Base-by-base conservation (phyloP, 2,113 vertebrate species). In the Colaptes auratus region DNA sequence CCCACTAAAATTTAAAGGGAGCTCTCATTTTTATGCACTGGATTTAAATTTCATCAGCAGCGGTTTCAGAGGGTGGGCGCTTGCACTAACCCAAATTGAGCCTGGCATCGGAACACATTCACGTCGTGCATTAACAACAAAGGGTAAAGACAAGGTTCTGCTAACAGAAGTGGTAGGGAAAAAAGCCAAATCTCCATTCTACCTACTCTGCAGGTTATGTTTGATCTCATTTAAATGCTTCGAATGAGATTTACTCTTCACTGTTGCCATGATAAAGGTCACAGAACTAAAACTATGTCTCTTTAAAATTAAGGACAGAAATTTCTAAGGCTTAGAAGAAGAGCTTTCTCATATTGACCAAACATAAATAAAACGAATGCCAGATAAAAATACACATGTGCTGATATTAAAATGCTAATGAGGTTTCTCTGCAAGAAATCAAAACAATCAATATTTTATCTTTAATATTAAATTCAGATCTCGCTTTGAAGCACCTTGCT, bases 211-310 rank as follows among this genome's bases (percentile, higher is more conserved):
- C 91, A 95, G 90, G 87, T 95, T 92, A 85, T 65, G 60, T 95
- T 94, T 96, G 89, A 97, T 96, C 88, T 80, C 89, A 89, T 97
- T 97, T 96, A 96, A 96, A 96, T 93, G 90, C 42, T 96, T 96
- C 94, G 87, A 96, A 17, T 95, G 96, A 94, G 96, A 97, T 97
- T 97, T 97, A 92, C 94, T 96, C 59, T 64, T 95, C 94, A 96
- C 64, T 88, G 77, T 89, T 94, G 94, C 91, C 78, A 90, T 48
- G 59, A 96, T 95, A 96, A 97, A 97, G 87, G 89, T 92, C 91
- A 84, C 63, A 82, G 73, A 93, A 88, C 71, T 87, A 89, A 94
- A 91, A 91, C 46, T 77, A 84, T 84, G 71, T 60, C 44, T 81
- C 66, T 95, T 88, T 95, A 90, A 96, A 97, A 95, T 86, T 89